Evolutionary conservation across 2,797 vertebrate genomes (phyloP).

Genomic region (Eulemur mongoz): DNA sequence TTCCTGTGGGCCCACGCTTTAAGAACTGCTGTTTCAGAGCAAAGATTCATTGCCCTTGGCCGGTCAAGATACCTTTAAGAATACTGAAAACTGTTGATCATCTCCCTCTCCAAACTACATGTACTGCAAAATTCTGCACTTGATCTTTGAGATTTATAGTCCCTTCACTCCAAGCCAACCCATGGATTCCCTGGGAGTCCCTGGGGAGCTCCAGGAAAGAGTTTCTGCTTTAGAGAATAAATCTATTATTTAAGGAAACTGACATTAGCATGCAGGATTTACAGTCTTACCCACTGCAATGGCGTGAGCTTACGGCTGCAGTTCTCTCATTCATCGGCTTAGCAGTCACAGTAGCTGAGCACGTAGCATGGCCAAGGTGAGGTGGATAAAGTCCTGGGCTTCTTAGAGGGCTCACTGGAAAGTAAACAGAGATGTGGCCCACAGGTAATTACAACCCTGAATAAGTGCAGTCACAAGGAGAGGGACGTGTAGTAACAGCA

Average conservation of each 20-base stretch:
- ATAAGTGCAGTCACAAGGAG: not conserved
- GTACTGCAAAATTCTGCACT: not conserved
- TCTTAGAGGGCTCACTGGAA: not conserved
- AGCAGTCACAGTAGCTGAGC: not conserved
- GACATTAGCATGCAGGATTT: not conserved
- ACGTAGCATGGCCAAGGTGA: not conserved
- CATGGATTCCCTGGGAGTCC: not conserved
- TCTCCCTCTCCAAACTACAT: not conserved
- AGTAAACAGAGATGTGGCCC: not conserved
- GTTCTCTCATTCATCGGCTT: not conserved
- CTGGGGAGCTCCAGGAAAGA: not conserved
- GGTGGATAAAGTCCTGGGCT: not conserved
- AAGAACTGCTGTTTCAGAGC: not conserved
- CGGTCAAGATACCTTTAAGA: not conserved
- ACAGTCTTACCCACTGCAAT: not conserved
- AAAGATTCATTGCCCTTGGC: not conserved
- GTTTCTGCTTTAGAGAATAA: not conserved
- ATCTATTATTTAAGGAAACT: too few species aligned
- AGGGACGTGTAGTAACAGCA: not conserved
- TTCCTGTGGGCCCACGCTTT: not conserved
- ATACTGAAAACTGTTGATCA: not conserved
- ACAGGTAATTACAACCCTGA: fast-evolving
- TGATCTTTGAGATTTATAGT: not conserved
- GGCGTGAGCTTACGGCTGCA: not conserved
- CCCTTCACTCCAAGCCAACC: not conserved